Evolutionary conservation across 2,113 vertebrate genomes (phyloP), one percentile per base, ranked within the genome.

Genomic region (Piliocolobus tephrosceles): DNA sequence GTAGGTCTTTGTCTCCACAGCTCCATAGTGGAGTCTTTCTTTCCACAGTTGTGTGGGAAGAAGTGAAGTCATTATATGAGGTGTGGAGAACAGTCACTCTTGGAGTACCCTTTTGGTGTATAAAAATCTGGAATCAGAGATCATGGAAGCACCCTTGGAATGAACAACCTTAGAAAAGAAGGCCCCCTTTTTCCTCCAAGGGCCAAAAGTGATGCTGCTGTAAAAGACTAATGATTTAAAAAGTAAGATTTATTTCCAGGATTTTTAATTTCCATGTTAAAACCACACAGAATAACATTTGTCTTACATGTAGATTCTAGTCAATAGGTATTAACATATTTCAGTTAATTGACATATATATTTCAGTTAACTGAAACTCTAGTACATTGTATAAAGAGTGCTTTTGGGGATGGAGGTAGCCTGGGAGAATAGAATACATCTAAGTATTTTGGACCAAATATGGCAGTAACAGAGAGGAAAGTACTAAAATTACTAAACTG

Each of bases 231-330:
- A 75, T 58, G 11, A 75, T 88, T 70, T 22, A 78, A 55, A 88
- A 88, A 43, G 20, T 43, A 13, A 52, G 68, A 84, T 92, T 91
- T 70, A 23, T 94, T 78, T 22, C 79, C 50, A 83, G 2, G n/a
- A 70, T 52, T 88, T 27, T 83, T 88, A 78, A 76, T 92, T 83
- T 91, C 57, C n/a, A 78, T 78, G 23, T 70, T 94, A 83, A 87
- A 91, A 94, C 20, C 11, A 61, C 27, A 82, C 5, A 35, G 43
- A 40, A 40, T 27, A 14, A 30, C 32, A 88, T 92, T 85, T 80
- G 4, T n/a, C 73, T 85, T 73, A 64, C 20, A 85, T 64, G 52
- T 64, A 47, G 7, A 35, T 89, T 80, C 92, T 55, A 45, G 38
- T 89, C 72, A 88, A 76, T 22, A 79, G 45, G 6, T 57, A 30